Evolutionary conservation across 2,797 vertebrate genomes (phyloP), one percentile per base, ranked within the genome.

Genomic region (Synaphobranchus kaupii): DNA sequence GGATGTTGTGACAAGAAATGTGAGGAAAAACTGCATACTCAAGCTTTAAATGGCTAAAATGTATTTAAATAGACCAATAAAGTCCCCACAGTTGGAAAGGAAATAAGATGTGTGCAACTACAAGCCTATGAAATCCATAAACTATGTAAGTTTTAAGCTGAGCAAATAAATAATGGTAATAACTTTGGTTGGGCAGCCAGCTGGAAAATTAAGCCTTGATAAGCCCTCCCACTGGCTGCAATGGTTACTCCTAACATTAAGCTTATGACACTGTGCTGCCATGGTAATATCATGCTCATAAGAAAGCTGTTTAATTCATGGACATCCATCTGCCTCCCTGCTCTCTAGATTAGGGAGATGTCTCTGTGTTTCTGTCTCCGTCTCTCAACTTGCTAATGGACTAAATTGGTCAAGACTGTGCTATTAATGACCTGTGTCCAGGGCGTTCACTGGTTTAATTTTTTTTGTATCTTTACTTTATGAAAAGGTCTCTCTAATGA

Each of bases 201-300:
- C 66, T 60, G 68, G 63, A 66, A 87, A 88, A 63, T 76, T 3
- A 56, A 85, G 82, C 80, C 63, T 80, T 47, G 78, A 86, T 50
- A 80, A 7, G 34, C 66, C 85, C 76, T 73, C 54, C 73, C 20
- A 5, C 25, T 58, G 63, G 17, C 12, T 78, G 60, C 73, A 88
- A 68, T 13, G 13, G 34, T 86, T 50, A 86, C 54, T 44, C 63
- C 63, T 58, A 83, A 82, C 68, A 80, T 87, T 52, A 84, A 73
- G 28, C 28, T 25, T 87, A 84, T 31, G 83, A 56, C 84, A 83
- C 31, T 82, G 1, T 4, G 63, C 50, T 58, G 48, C 58, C 60
- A 86, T 68, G 76, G 22, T 60, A 68, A 84, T 83, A 86, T 34
- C 50, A 48, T 84, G 48, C 44, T 50, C 52, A 15, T 25, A 60